Evolutionary conservation across 1,140 invertebrate genomes (phyloP).

Genomic region (Dinothrombium tinctorium): DNA sequence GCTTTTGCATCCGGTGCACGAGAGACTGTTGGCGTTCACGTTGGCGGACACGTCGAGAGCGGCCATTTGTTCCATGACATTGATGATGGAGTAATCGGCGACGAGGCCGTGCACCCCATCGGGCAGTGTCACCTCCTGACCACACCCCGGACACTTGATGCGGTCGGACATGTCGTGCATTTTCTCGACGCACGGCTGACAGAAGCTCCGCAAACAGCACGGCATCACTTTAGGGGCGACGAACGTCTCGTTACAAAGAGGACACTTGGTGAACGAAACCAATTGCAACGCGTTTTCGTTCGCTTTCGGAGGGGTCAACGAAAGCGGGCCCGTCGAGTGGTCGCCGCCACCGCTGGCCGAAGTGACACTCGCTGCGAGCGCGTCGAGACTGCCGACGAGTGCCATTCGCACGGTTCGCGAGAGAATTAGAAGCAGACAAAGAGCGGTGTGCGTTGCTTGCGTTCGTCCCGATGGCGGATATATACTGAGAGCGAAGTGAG

Average conservation of each 20-base stretch:
- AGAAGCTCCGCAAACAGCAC: constrained; percentile 53
- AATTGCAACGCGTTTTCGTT: too few species aligned
- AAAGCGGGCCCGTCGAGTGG: too few species aligned
- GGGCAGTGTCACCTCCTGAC: not conserved
- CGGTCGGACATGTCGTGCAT: constrained; percentile 18
- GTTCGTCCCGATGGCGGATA: too few species aligned
- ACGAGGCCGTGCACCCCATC: not conserved
- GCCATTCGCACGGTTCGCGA: too few species aligned
- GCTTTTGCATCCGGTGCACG: not conserved
- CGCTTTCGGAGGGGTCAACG: too few species aligned
- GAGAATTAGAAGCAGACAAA: too few species aligned
- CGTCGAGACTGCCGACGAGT: too few species aligned
- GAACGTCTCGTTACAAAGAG: constrained; percentile 51
- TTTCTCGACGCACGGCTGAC: constrained; percentile 49
- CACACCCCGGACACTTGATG: not conserved
- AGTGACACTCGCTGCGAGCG: too few species aligned
- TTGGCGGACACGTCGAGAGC: too few species aligned
- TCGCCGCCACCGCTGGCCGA: too few species aligned
- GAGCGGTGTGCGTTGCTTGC: too few species aligned
- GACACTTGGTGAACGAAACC: constrained; percentile 38
- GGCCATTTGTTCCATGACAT: not conserved
- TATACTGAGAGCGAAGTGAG: too few species aligned
- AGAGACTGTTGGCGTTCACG: not conserved
- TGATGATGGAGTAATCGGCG: not conserved
- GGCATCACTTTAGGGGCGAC: constrained; percentile 41